phyloP scores from a whole-genome alignment of 2,797 vertebrate genomes.

The Otus scops region DNA sequence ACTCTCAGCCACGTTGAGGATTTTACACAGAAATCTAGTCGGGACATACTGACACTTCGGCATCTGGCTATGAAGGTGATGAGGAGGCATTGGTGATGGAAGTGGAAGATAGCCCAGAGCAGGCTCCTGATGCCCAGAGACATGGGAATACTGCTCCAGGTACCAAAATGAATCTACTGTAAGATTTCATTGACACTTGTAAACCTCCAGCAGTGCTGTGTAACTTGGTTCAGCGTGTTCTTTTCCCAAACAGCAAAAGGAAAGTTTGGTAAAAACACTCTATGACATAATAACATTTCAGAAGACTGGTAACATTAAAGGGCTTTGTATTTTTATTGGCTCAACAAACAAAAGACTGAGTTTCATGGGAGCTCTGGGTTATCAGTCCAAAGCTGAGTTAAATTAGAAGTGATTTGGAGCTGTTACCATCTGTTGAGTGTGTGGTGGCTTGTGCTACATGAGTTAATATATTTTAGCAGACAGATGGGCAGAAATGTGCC shows the following conservation, averaged over 20 bases:
- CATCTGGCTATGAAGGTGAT: background rate
- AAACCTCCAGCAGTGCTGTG: background rate
- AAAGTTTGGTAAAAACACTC: background rate
- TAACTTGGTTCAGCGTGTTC: background rate
- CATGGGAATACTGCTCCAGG: background rate
- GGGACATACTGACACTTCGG: background rate
- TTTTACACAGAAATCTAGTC: background rate
- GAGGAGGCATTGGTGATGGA: background rate
- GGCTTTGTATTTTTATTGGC: background rate
- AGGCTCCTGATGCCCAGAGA: background rate
- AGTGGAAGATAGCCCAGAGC: background rate
- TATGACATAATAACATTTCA: background rate
- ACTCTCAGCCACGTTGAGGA: background rate
- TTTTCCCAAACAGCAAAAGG: background rate
- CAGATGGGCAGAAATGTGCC: constrained; percentile 55
- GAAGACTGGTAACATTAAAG: background rate
- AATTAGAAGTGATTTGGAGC: constrained; percentile 30
- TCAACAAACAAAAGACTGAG: background rate
- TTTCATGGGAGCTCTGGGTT: background rate
- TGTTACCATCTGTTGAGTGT: constrained; percentile 52
- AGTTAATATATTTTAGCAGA: constrained; percentile 52
- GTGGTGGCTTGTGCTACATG: constrained; percentile 27
- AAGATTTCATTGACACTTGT: background rate
- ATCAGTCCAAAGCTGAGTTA: constrained; percentile 19
- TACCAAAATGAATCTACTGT: background rate